Evolutionary conservation across 2,797 vertebrate species (phyloP), one percentile per base, ranked within the genome.

Genomic region (Borostomias antarcticus): DNA sequence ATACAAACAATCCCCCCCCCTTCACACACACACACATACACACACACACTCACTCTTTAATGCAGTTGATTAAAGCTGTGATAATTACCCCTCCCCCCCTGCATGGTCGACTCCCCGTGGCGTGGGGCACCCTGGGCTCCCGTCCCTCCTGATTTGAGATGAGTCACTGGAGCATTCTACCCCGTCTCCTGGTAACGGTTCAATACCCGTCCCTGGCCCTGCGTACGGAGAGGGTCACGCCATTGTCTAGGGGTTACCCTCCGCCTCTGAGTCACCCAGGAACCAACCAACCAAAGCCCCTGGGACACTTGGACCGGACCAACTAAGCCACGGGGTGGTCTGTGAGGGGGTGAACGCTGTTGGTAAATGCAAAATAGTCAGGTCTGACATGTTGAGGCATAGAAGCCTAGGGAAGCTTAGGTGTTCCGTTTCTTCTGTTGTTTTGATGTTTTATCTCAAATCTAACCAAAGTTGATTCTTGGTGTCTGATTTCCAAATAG

Each of bases 31-130:
- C 1, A 59, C 53, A 58, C 60, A 50, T 62, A 28, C 30, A 59
- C 23, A 11, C n/a, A 40, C 69, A 37, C 71, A 66, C 57, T 59
- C 54, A 64, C 4, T 28, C 70, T 32, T 26, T 60, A 80, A 79
- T 64, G 71, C 70, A 61, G 58, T 78, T 80, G 83, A 90, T 87
- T 86, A 88, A 84, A 80, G 61, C 65, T 70, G 29, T 45, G 68
- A 73, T 76, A 77, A 83, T 84, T 76, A 82, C 72, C 82, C 80
- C 73, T 25, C 25, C 70, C 47, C 62, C 13, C 61, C 56, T 43
- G 5, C 21, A 19, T 25, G 50, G 25, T 21, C 4, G 26, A 4
- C 37, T 64, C 59, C 67, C 75, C 68, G 75, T 45, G 35, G 72
- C 56, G 60, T 57, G 32, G 52, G 63, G 57, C 80, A 77, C 76